Conservation (phyloP, 2,888 invertebrate species). For the Homarus gammarus region DNA sequence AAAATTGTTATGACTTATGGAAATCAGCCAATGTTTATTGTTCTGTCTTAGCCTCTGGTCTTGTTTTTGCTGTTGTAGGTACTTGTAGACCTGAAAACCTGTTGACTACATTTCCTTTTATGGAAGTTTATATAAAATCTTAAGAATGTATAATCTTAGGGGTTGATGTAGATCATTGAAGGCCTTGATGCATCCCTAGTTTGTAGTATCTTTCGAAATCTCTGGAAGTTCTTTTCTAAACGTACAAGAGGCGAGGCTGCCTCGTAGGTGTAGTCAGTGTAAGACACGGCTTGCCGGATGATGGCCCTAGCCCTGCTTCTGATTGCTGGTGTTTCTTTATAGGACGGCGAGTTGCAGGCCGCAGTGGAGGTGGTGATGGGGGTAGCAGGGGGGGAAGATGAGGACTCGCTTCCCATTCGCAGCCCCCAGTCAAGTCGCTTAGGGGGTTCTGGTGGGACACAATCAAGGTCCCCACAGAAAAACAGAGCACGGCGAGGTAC, state of each 20-base stretch:
- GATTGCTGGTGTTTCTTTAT: constrained; percentile 69
- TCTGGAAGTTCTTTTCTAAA: not conserved
- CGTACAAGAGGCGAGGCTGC: not conserved
- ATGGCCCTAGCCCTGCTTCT: constrained; percentile 50
- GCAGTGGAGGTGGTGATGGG: constrained; percentile 72
- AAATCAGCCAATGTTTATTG: not conserved
- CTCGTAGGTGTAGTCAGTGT: constrained; percentile 41
- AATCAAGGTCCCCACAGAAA: constrained; percentile 41
- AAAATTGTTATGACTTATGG: not conserved
- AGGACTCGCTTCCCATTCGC: constrained; percentile 55
- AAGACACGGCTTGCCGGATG: constrained; percentile 24
- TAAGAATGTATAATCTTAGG: not conserved
- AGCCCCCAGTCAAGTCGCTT: constrained; percentile 41
- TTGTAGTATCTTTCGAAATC: constrained; percentile 23
- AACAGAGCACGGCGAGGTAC: constrained; percentile 56
- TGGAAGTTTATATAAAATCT: not conserved
- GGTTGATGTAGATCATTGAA: constrained; percentile 4
- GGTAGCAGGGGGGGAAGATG: constrained; percentile 64
- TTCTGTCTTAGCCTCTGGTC: not conserved
- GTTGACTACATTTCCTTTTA: not conserved
- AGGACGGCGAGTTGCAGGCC: constrained; percentile 71
- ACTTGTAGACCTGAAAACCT: not conserved
- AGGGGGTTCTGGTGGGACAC: constrained; percentile 16
- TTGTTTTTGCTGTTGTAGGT: not conserved
- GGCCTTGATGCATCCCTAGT: constrained; percentile 18